Conservation (phyloP, 2,797 vertebrate species). For the Ctenopoma multispine region DNA sequence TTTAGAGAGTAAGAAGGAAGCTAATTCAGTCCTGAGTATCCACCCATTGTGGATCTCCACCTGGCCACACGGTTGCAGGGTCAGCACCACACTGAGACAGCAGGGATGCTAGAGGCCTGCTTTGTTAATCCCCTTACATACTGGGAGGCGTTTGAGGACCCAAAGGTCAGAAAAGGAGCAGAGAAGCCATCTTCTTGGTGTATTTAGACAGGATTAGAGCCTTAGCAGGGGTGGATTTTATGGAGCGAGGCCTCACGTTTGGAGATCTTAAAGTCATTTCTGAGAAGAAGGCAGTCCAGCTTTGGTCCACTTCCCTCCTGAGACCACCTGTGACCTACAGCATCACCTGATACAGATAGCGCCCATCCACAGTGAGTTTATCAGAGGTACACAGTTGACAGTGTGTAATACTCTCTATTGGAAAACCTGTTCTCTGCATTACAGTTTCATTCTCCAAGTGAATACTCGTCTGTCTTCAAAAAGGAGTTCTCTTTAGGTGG, state of each 20-base stretch:
- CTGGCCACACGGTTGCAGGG: conserved; percentile 76
- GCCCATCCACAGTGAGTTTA: conserved; percentile 5
- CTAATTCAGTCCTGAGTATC: conserved; percentile 68
- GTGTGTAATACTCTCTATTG: conserved; percentile 1
- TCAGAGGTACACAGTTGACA: conserved; percentile 10
- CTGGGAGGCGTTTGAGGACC: conserved; percentile 65
- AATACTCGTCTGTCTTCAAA: conserved; percentile 54
- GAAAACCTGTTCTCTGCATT: conserved; percentile 13
- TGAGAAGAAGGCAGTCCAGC: conserved; percentile 41
- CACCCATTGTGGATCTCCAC: conserved; percentile 69
- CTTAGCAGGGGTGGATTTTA: conserved; percentile 62
- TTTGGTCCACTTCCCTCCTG: conserved; percentile 31
- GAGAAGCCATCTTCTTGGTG: conserved; percentile 72
- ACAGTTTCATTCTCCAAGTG: conserved; percentile 19
- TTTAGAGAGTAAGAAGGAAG: conserved; percentile 68
- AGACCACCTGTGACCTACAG: conserved; percentile 52
- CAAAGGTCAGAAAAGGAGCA: conserved; percentile 69
- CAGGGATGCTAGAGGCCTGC: conserved; percentile 62
- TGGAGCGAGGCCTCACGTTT: conserved; percentile 51
- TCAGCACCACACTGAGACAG: conserved; percentile 72
- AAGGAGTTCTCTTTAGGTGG: conserved; percentile 62
- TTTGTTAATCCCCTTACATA: conserved; percentile 79
- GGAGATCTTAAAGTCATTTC: conserved; percentile 68
- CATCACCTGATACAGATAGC: conserved; percentile 27
- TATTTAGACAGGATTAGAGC: conserved; percentile 78